These are phyloP conservation scores for Pterostichus madidus DNA, from an alignment of 2,888 invertebrate genomes.

Conservation along the genomic window DNA sequence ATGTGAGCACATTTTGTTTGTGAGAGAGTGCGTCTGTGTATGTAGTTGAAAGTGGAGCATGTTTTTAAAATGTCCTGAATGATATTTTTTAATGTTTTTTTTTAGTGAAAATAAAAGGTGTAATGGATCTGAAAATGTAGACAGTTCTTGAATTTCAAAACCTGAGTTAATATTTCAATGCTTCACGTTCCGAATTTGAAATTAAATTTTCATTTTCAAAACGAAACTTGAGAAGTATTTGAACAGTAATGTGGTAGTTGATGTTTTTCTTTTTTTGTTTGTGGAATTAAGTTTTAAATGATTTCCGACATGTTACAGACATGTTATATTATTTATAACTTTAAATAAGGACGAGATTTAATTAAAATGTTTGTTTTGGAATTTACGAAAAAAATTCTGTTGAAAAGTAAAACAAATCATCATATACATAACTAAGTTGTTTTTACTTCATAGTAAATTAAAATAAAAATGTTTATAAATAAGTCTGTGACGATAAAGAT, in stretches of 20 bases:
- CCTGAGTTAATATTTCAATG: conserved; percentile 5
- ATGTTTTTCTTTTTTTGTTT: neutral
- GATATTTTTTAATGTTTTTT: conserved; percentile 4
- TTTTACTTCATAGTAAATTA: too few relatives aligned
- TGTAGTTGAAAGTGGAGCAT: neutral
- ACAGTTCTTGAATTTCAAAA: conserved; percentile 10
- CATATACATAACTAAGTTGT: too few relatives aligned
- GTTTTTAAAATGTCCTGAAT: neutral
- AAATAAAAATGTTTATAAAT: too few relatives aligned
- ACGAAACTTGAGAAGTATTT: neutral
- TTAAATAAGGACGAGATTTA: too few relatives aligned
- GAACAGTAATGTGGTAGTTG: neutral
- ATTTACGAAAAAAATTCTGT: too few relatives aligned
- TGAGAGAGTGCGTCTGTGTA: neutral
- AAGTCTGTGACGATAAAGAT: too few relatives aligned
- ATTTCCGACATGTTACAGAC: too few relatives aligned
- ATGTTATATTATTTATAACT: too few relatives aligned
- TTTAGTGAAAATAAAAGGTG: neutral
- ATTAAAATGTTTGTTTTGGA: too few relatives aligned
- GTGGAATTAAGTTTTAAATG: neutral
- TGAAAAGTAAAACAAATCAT: too few relatives aligned
- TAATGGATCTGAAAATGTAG: conserved; percentile 16
- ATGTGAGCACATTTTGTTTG: neutral
- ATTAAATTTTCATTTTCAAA: neutral
- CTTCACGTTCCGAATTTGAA: neutral